A percentile compares a stretch with the other conserved stretches of the same genome.
Conservation (phyloP, 2,113 vertebrate genomes). For the Prionailurus viverrinus region DNA sequence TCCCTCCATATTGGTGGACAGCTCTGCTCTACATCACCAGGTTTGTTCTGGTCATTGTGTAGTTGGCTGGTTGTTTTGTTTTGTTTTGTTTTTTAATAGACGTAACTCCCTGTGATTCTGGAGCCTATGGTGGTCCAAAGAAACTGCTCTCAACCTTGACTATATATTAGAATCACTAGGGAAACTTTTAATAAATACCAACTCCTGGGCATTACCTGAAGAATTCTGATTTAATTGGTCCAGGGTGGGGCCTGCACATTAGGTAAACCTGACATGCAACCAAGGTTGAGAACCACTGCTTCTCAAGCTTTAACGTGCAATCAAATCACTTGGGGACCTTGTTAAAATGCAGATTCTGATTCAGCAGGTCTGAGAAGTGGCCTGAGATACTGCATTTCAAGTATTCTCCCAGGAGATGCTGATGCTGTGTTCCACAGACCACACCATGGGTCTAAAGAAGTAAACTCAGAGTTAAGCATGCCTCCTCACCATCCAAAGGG, state of each 20-base stretch:
- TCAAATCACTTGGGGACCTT: background rate
- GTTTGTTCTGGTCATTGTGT: background rate
- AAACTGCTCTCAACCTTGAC: no score
- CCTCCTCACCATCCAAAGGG: background rate
- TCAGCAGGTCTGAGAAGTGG: background rate
- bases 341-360: background rate
- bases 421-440: background rate
- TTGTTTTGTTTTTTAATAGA: background rate
- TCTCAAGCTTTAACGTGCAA: background rate
- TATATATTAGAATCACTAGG: background rate
- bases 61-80: background rate
- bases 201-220: background rate
- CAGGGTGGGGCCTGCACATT: background rate
- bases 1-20: background rate
- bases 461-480: background rate
- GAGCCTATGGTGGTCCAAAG: no score
- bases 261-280: background rate
- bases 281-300: background rate
- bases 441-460: background rate
- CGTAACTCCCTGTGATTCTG: no score
- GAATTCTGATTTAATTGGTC: constrained; percentile 51
- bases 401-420: background rate
- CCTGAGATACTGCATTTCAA: background rate
- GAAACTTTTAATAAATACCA: constrained; percentile 61
- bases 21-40: background rate